These are phyloP conservation scores for Ephydatia muelleri DNA, from an alignment of 37 sponge, comb jelly and placozoan genomes.

Conservation along the genomic window DNA sequence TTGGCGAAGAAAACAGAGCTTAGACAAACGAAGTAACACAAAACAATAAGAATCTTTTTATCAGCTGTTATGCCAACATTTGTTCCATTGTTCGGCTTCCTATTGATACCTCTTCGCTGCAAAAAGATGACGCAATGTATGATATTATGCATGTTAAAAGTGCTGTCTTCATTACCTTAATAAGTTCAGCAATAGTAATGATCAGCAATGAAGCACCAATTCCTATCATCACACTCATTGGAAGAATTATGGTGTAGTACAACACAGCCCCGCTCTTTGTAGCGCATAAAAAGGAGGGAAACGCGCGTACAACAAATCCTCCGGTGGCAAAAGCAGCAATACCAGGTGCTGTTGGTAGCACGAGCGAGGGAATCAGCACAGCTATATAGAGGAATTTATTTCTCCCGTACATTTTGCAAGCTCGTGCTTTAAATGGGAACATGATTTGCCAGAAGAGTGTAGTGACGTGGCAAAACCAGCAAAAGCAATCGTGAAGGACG, in stretches of 20 bases:
- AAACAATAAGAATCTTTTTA: conserved; percentile 10
- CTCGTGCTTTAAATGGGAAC: conserved; percentile 4
- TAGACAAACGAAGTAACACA: conserved; percentile 4
- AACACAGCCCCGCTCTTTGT: neutral
- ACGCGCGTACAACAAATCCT: neutral
- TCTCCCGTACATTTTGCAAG: neutral
- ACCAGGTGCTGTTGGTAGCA: conserved; percentile 7
- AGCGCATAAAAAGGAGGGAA: conserved; percentile 3
- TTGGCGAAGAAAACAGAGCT: no score
- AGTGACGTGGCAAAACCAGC: conserved; percentile 4
- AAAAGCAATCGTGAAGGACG: neutral
- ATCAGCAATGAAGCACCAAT: conserved; percentile 4
- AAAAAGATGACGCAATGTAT: neutral
- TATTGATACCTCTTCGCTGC: conserved; percentile 10
- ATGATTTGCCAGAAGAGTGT: conserved; percentile 2
- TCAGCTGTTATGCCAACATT: conserved; percentile 1
- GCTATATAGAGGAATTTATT: conserved; percentile 3
- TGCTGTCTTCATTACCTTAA: conserved; percentile 9
- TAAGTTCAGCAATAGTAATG: neutral
- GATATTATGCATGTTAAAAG: neutral
- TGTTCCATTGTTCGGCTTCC: neutral
- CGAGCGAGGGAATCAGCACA: neutral
- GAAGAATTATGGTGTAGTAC: conserved; percentile 1
- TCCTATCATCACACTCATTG: neutral
- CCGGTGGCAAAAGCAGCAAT: neutral